Evolutionary conservation across 2,797 vertebrate species (phyloP), one percentile per base, ranked within the genome.

Genomic region (Neopelma chrysocephalum): DNA sequence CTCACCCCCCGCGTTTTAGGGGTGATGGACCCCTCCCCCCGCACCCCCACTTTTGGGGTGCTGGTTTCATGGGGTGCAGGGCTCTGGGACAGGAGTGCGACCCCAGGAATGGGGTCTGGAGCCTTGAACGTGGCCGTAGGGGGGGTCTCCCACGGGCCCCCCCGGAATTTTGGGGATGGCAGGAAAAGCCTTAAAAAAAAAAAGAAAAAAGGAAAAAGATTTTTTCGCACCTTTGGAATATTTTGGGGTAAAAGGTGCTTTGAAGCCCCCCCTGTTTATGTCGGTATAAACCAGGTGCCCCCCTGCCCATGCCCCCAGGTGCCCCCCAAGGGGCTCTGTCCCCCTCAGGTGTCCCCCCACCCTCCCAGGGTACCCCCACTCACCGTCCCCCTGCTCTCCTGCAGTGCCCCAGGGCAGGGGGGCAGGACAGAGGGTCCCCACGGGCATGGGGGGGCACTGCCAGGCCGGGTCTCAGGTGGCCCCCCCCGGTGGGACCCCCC

Each of bases 141-240:
- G 29, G 25, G 15, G 10, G 15, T 20, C 6, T 4, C 25, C n/a
- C 15, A 1, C 2, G 16, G 20, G 2, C 4, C 9, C 31, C 21
- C 12, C 47, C 3, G 7, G 45, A 10, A 20, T 58, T 50, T 58
- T 18, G 25, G 70, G 17, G 43, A 11, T 14, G 21, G 17, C 53
- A 58, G 71, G 61, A 58, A 58, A 58, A 66, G 22, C 71, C 82
- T 85, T 7, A 6, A 65, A 57, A 40, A 36, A 54, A 38, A 22
- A 25, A 7, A 9, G n/a, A 26, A 38, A 34, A 27, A 15, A n/a
- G n/a, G n/a, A n/a, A 56, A 54, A 22, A 22, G 15, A 22, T 14
- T 32, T 47, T 36, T 27, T 13, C 3, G 10, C 40, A 47, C 27
- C 27, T 47, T 57, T 27, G 17, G n/a, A 47, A n/a, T 47, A 34